Evolutionary conservation across 2,888 invertebrate species (phyloP), one percentile per base, ranked within the genome.

Genomic region (Choreutis nemorana): DNA sequence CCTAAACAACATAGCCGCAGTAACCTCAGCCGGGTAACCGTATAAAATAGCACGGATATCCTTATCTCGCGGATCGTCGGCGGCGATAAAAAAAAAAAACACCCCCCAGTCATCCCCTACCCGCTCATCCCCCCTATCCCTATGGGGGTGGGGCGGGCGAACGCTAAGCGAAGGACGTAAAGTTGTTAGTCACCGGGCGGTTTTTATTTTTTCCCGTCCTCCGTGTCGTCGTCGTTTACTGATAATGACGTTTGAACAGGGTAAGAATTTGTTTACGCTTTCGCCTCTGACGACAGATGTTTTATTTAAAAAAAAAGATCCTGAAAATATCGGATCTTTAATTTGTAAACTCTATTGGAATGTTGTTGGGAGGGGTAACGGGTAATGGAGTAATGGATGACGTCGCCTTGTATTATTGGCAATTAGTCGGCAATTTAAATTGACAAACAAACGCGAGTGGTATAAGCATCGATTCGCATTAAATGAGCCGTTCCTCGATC

Each of bases 11-110:
- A n/a, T n/a, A n/a, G n/a, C n/a, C n/a, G n/a, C n/a, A n/a, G n/a
- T n/a, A n/a, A 44, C 39, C 41, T 40, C 41, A 45, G 42, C 52
- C 53, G 61, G 61, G 60, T 63, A 57, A 55, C 51, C 59, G 55
- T 61, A 60, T 63, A 60, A 61, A 62, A 55, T 53, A 55, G 47
- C 57, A 45, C 58, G 59, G 64, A 67, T 67, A 59, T 63, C 62
- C 65, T 64, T 58, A 64, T 62, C 60, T 51, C 55, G 50, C 44
- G 57, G 54, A 53, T 63, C 56, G 56, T 46, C 48, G 53, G 45
- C 36, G 47, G 50, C 50, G 52, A 54, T 57, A 57, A 55, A 62
- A 60, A 57, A 55, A 62, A 60, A 59, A 57, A 53, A 45, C 32
- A 15, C 33, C 30, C 39, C 40, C 39, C 40, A 41, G 39, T 41